These are phyloP conservation scores for Melanotaenia parkinsoni DNA, from an alignment of 2,797 vertebrate genomes.

Conservation along the genomic window DNA sequence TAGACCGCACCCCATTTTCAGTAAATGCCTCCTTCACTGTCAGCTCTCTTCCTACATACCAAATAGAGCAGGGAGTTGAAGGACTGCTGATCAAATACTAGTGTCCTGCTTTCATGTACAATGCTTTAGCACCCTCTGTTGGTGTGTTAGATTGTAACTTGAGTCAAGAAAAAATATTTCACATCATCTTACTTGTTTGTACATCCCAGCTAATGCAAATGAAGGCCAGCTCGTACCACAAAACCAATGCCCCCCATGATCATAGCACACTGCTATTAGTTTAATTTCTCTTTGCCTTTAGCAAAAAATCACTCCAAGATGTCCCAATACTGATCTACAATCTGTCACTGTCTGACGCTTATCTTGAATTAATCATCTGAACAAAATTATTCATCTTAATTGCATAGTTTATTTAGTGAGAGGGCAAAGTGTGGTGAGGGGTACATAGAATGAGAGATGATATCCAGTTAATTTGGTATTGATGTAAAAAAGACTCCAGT, in stretches of 20 bases:
- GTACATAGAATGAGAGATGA: slow-evolving; percentile 45
- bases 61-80: slow-evolving; percentile 60
- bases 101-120: slow-evolving; percentile 43
- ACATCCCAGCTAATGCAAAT: slow-evolving; percentile 21
- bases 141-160: slow-evolving; percentile 22
- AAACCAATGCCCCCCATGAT: slow-evolving; percentile 35
- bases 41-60: slow-evolving; percentile 60
- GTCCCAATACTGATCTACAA: slow-evolving; percentile 34
- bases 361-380: slow-evolving; percentile 66
- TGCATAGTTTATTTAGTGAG: slow-evolving; percentile 58
- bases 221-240: slow-evolving; percentile 24
- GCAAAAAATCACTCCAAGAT: slow-evolving; percentile 39
- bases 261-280: slow-evolving; percentile 37
- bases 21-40: slow-evolving; percentile 62
- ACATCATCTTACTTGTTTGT: slow-evolving; percentile 8
- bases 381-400: slow-evolving; percentile 69
- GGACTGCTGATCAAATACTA: slow-evolving; percentile 59
- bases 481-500: slow-evolving; percentile 54
- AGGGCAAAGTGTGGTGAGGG: slow-evolving; percentile 40
- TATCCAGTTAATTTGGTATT: slow-evolving; percentile 62
- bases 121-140: slow-evolving; percentile 73
- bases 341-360: slow-evolving; percentile 56
- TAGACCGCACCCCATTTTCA: slow-evolving; percentile 61
- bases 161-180: background rate
- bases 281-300: slow-evolving; percentile 54